Evolutionary conservation across 2,888 invertebrate species (phyloP).

Genomic region (Gisinianus flammeolus): DNA sequence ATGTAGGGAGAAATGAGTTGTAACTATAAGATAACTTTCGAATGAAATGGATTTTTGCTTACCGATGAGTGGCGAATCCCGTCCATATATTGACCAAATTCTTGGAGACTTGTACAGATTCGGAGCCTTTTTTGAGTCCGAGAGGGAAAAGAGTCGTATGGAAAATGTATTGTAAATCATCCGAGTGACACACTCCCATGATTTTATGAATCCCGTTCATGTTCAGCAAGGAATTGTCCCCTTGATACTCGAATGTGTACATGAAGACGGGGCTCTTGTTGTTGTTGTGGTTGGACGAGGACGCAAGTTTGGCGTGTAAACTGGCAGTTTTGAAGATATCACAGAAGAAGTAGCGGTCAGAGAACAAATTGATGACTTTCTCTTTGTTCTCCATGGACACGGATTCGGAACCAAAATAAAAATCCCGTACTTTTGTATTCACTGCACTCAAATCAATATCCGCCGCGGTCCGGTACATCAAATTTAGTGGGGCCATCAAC

Average conservation of each 20-base stretch:
- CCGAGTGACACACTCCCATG: not conserved
- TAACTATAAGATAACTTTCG: no score
- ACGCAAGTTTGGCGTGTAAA: not conserved
- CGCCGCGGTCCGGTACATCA: not conserved
- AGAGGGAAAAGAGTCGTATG: slow-evolving; percentile 10
- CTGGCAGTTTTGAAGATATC: slow-evolving; percentile 2
- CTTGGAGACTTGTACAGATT: not conserved
- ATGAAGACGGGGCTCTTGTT: slow-evolving; percentile 1
- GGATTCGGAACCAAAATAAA: slow-evolving; percentile 2
- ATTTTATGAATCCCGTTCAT: not conserved
- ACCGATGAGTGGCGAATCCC: not conserved
- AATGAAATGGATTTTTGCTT: no score
- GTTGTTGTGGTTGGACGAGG: not conserved
- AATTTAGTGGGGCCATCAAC: slow-evolving; percentile 47
- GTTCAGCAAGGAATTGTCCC: slow-evolving; percentile 4
- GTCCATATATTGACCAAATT: not conserved
- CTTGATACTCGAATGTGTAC: slow-evolving; percentile 4
- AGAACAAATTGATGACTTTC: slow-evolving; percentile 12
- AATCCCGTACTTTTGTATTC: not conserved
- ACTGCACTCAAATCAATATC: not conserved
- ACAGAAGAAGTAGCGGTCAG: slow-evolving; percentile 3
- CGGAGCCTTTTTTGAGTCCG: slow-evolving; percentile 2
- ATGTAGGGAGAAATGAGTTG: no score
- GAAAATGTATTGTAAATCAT: slow-evolving; percentile 16
- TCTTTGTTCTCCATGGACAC: slow-evolving; percentile 14